Base-by-base conservation (phyloP, 2,888 invertebrate genomes). In the Gisinianus flammeolus region DNA sequence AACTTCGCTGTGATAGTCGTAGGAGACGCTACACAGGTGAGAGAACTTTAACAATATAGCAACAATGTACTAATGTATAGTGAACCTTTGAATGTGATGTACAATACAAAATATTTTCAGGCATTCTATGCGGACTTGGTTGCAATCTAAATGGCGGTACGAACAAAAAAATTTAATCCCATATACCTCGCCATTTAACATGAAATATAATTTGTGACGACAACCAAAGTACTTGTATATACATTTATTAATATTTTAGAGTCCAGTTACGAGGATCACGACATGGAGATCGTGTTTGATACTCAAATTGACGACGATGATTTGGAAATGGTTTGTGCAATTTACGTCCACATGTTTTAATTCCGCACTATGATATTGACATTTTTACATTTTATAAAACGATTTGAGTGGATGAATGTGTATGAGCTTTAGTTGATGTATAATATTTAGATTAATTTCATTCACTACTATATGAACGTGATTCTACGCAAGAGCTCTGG, bases 91-190 rank as follows among this genome's bases (percentile, higher is more conserved):
- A n/a, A n/a, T n/a, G n/a, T n/a, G n/a, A n/a, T n/a, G n/a, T n/a
- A n/a, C n/a, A n/a, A n/a, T n/a, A n/a, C n/a, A n/a, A n/a, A n/a
- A n/a, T n/a, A n/a, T n/a, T n/a, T n/a, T n/a, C n/a, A n/a, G n/a
- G n/a, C n/a, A 92, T 93, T 12, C 88, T 98, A 52, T 95, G 96
- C 87, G 97, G 97, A 0, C 89, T 97, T 19, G 97, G 97, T 44
- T 91, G 88, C 84, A 87, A 91, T 78, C 88, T 88, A 1, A 90
- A 89, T 0, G 85, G 87, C 19, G 70, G 56, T 19, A 52, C 75
- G 0, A n/a, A n/a, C n/a, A 0, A 85, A 87, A 16, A 68, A 64
- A 16, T 54, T 71, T 6, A 68, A 35, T 68, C 28, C 12, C 24
- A 69, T 88, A 0, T 93, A 95, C 83, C 95, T 96, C 87, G 97